phyloP scores from a whole-genome alignment of 2,888 invertebrate genomes.

The Tetramorium bicarinatum region DNA sequence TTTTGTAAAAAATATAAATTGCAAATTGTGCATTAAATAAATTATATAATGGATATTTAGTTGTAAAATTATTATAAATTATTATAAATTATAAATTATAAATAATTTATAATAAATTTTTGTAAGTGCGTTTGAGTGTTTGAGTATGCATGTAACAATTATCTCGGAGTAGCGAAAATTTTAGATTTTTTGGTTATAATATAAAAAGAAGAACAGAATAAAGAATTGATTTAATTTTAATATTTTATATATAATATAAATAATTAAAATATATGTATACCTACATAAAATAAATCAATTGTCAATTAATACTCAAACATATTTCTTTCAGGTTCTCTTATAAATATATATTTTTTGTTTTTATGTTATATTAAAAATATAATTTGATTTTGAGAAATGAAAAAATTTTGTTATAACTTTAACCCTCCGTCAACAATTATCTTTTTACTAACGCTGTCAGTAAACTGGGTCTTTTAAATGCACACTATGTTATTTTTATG shows the following conservation, averaged over 20 bases:
- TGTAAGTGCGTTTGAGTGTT: neutral
- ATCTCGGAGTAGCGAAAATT: neutral
- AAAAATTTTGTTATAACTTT: neutral
- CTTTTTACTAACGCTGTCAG: too few species aligned
- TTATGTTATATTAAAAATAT: neutral
- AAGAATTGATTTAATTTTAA: neutral
- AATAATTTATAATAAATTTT: constrained; percentile 8
- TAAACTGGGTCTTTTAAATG: too few species aligned
- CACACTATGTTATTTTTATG: too few species aligned
- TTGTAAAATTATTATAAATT: neutral
- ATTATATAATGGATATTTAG: neutral
- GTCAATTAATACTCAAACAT: neutral
- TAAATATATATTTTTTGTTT: neutral
- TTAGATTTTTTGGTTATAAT: neutral
- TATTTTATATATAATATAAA: neutral
- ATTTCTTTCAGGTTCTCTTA: neutral
- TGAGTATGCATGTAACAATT: neutral
- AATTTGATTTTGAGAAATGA: neutral
- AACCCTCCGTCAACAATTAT: too few species aligned
- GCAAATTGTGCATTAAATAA: neutral
- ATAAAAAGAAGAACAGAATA: neutral
- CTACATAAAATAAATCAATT: neutral
- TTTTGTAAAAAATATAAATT: neutral
- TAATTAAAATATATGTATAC: neutral
- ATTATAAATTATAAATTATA: too few species aligned